Percentiles rank a stretch among this genome's conserved stretches.
Evolutionary conservation across 1,140 invertebrate species (phyloP).

Genomic region (Drosophila paulistorum): DNA sequence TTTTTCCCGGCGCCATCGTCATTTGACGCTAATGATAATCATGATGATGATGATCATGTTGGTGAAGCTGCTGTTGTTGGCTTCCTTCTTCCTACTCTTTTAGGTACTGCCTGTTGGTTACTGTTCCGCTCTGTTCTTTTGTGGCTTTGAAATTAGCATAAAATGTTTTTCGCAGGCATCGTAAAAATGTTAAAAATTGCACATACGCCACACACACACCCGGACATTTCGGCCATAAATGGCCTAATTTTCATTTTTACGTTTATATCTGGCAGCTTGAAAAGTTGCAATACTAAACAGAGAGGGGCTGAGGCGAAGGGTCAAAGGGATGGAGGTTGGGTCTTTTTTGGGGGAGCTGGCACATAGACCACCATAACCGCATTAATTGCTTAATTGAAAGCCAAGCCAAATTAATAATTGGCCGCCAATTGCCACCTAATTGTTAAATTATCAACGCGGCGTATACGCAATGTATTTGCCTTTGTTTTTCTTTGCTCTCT

Average conservation of each 20-base stretch:
- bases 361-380: conserved; percentile 20
- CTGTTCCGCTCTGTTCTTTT: conserved; percentile 16
- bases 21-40: conserved; percentile 56
- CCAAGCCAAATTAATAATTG: conserved; percentile 77
- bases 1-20: conserved; percentile 44
- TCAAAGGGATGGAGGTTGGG: conserved; percentile 7
- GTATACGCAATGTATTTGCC: conserved; percentile 65
- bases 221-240: conserved; percentile 57
- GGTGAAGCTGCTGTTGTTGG: conserved; percentile 1
- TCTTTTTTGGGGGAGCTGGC: neutral
- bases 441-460: conserved; percentile 72
- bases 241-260: conserved; percentile 63
- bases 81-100: conserved; percentile 2
- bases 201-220: conserved; percentile 51
- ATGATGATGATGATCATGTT: neutral
- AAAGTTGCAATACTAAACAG: neutral
- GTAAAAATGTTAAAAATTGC: conserved; percentile 70
- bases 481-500: conserved; percentile 19
- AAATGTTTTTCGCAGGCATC: conserved; percentile 66
- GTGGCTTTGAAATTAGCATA: conserved; percentile 73
- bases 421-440: conserved; percentile 70
- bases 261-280: conserved; percentile 25
- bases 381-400: conserved; percentile 76
- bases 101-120: conserved; percentile 3
- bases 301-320: neutral